Percentiles rank a stretch among this genome's conserved stretches.
Evolutionary conservation across 2,113 vertebrate species (phyloP).

Genomic region (Sisor rabdophorus): DNA sequence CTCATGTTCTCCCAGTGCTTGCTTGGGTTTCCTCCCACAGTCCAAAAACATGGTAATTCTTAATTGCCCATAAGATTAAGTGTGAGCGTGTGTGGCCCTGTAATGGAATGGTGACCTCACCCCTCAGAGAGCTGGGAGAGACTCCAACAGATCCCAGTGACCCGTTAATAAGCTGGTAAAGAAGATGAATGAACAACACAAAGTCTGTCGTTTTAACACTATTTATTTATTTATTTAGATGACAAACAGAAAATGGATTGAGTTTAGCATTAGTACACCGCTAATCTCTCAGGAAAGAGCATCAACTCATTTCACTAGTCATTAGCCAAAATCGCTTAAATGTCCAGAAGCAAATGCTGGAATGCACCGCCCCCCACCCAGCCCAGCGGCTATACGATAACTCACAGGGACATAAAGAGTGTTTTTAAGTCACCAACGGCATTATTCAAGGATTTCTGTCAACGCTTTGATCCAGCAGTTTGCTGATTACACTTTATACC

Average conservation of each 20-base stretch:
- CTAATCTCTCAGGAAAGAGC: slow-evolving; percentile 29
- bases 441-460: slow-evolving; percentile 1
- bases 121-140: too few relatives aligned
- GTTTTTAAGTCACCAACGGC: slow-evolving; percentile 8
- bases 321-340: slow-evolving; percentile 35
- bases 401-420: slow-evolving; percentile 11
- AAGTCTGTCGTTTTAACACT: slow-evolving; percentile 25
- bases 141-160: too few relatives aligned
- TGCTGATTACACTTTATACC: slow-evolving; percentile 14
- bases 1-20: too few relatives aligned
- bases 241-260: slow-evolving; percentile 34
- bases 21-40: too few relatives aligned
- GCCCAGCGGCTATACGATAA: slow-evolving; percentile 20
- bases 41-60: too few relatives aligned
- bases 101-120: too few relatives aligned
- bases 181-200: background rate
- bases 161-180: too few relatives aligned
- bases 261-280: slow-evolving; percentile 32
- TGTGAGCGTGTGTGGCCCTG: too few relatives aligned
- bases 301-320: slow-evolving; percentile 46
- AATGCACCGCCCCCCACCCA: too few relatives aligned
- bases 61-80: too few relatives aligned
- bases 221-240: slow-evolving; percentile 38
- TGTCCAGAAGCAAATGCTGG: slow-evolving; percentile 30
- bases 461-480: slow-evolving; percentile 20